These are phyloP conservation scores for Burhinus oedicnemus DNA, from an alignment of 2,113 vertebrate genomes.

Conservation along the genomic window DNA sequence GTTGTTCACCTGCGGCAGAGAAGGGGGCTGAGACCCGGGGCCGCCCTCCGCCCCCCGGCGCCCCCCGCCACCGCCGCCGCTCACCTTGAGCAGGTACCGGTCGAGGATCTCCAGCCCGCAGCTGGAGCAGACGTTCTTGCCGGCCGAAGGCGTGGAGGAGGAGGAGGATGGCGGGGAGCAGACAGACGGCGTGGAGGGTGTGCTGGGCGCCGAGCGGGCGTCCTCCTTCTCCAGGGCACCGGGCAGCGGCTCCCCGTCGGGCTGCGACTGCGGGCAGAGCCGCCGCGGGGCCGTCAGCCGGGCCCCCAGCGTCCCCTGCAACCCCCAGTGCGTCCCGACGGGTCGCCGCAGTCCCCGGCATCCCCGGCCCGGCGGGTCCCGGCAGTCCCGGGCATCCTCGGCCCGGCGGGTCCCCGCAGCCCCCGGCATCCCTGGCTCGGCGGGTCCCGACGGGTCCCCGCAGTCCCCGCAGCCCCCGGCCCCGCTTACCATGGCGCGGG, in stretches of 20 bases:
- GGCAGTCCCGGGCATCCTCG: not conserved
- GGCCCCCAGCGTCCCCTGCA: not conserved
- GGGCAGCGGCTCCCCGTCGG: conserved; percentile 89
- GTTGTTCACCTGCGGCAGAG: conserved; percentile 88
- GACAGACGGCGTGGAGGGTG: conserved; percentile 92
- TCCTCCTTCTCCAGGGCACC: conserved; percentile 90
- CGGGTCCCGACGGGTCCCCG: too few relatives aligned
- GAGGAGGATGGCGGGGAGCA: conserved; percentile 90
- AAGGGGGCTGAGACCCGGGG: not conserved
- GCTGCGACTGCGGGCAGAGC: conserved; percentile 84
- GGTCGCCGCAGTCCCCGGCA: not conserved
- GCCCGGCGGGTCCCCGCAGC: not conserved
- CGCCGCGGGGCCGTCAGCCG: not conserved
- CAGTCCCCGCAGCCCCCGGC: not conserved
- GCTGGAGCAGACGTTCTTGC: conserved; percentile 95
- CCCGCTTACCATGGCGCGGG: conserved; percentile 86
- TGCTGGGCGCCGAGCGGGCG: conserved; percentile 89
- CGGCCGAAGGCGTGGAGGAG: conserved; percentile 86
- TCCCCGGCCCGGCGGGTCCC: not conserved
- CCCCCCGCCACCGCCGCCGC: not conserved
- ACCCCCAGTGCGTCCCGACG: too few relatives aligned
- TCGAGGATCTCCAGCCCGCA: conserved; percentile 96
- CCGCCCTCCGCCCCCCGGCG: not conserved
- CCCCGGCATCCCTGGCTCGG: not conserved
- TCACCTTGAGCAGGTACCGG: conserved; percentile 95